Evolutionary conservation across 2,113 vertebrate species (phyloP).

Genomic region (Heptranchias perlo): DNA sequence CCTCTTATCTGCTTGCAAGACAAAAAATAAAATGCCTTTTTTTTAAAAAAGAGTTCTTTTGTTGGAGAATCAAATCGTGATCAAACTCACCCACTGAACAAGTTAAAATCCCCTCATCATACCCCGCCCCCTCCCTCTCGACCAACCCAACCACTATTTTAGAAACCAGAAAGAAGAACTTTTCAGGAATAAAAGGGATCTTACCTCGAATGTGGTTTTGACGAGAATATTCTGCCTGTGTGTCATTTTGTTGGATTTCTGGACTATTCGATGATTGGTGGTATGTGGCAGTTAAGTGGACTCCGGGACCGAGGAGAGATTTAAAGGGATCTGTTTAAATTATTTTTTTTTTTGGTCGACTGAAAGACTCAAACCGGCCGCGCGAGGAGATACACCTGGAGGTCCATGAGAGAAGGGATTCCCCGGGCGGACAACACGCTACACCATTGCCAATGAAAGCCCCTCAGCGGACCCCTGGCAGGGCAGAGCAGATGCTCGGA

Average conservation of each 20-base stretch:
- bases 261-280: background rate
- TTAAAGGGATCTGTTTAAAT: background rate
- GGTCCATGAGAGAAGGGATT: background rate
- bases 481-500: slow-evolving; percentile 72
- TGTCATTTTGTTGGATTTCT: too few species aligned
- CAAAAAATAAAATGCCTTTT: too few species aligned
- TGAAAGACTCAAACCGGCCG: background rate
- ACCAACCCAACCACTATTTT: background rate
- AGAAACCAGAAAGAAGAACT: background rate
- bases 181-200: background rate
- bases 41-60: too few species aligned
- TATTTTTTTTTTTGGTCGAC: background rate
- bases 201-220: background rate
- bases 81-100: background rate
- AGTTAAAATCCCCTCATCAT: background rate
- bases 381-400: background rate
- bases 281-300: background rate
- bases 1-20: background rate
- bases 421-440: too few species aligned
- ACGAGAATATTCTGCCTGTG: background rate
- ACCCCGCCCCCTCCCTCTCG: background rate
- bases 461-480: slow-evolving; percentile 62
- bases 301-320: background rate
- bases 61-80: background rate
- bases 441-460: slow-evolving; percentile 56